phyloP scores from a whole-genome alignment of 2,113 vertebrate genomes.

The Campylomormyrus numenius region DNA sequence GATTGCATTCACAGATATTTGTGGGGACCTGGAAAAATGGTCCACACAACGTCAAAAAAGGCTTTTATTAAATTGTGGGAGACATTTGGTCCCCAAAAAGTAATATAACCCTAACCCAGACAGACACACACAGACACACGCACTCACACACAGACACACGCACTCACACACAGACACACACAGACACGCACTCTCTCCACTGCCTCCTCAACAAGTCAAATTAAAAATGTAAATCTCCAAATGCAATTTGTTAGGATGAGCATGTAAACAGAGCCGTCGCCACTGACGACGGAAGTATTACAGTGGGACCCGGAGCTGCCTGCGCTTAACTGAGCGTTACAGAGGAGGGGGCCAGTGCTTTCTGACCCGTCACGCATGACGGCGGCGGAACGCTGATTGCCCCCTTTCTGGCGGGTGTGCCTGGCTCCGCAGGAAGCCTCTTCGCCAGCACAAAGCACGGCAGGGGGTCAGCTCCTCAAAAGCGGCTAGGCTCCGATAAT shows the following conservation, averaged over 20 bases:
- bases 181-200: not conserved
- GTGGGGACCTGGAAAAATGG: too few species aligned
- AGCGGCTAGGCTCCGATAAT: not conserved
- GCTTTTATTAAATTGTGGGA: not conserved
- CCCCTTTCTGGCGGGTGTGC: not conserved
- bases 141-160: not conserved
- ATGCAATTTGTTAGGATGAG: constrained; percentile 29
- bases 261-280: constrained; percentile 27
- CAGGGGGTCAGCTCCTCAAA: not conserved
- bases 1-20: not conserved
- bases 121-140: not conserved
- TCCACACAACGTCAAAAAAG: too few species aligned
- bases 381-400: not conserved
- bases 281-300: constrained; percentile 9
- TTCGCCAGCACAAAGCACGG: not conserved
- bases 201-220: constrained; percentile 27
- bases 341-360: constrained; percentile 17
- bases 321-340: constrained; percentile 29
- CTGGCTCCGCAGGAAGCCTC: not conserved
- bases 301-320: not conserved
- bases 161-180: not conserved
- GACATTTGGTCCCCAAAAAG: not conserved
- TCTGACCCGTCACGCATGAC: not conserved
- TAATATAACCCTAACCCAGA: not conserved
- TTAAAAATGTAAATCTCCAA: constrained; percentile 37